Evolutionary conservation across 2,888 invertebrate species (phyloP), one percentile per base, ranked within the genome.

Genomic region (Tholera decimalis): DNA sequence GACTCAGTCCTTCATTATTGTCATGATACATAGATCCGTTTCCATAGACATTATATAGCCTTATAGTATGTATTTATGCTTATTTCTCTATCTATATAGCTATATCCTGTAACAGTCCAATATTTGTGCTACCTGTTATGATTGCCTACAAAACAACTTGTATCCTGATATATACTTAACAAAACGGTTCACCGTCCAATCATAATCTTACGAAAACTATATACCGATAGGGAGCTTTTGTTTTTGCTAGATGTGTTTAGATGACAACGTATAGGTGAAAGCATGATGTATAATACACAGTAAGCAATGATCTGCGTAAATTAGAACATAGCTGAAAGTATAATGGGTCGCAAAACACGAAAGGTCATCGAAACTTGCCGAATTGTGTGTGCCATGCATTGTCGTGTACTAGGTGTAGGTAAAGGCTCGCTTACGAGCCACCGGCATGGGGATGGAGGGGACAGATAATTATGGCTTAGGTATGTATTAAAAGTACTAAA

Each of bases 201-300:
- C 57, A 69, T 80, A 67, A 66, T 73, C 72, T 61, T 57, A 63
- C 73, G 60, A 72, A 57, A 71, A n/a, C n/a, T 65, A 72, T 64
- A 74, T 72, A 83, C 66, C 63, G 76, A 82, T 88, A 89, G 86
- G 85, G 81, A 83, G 89, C 90, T 90, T 89, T 80, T 88, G 87
- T 88, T 86, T 69, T 77, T 80, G 83, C 85, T 87, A 85, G 86
- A 83, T 85, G 86, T 86, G 83, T 87, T 89, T 91, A 90, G 89
- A 88, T 86, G 84, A 85, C 77, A 83, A 83, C 79, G 54, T 87
- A 79, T 89, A 89, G 89, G 91, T 85, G 85, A 89, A 82, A 83
- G 92, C 93, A 92, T 92, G 92, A 87, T 89, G 88, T 90, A 87
- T 83, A 72, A 88, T 88, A 90, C 89, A 88, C 89, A 79, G 83